Percentiles rank a stretch among this genome's conserved stretches.
phyloP scores from a whole-genome alignment of 37 sponge, comb jelly and placozoan genomes.

The Tethya wilhelma region DNA sequence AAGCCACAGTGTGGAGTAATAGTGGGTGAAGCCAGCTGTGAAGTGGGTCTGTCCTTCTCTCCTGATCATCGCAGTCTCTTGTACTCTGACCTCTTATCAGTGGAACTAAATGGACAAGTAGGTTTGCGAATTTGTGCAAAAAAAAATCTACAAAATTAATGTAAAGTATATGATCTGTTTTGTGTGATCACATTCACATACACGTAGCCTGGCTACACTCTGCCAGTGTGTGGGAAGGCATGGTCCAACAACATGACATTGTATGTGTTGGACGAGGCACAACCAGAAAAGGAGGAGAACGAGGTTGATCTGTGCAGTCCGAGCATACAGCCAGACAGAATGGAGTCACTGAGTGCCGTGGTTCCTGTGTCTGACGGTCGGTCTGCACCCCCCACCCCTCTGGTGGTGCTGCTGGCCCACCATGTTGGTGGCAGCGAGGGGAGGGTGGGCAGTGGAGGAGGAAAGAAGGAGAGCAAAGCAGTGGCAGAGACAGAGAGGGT shows the following conservation, averaged over 20 bases:
- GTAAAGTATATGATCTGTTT: not conserved
- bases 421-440: not conserved
- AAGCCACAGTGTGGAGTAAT: constrained; percentile 38
- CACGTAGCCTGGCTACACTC: not conserved
- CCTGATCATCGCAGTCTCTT: constrained; percentile 67
- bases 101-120: constrained; percentile 51
- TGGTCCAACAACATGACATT: constrained; percentile 46
- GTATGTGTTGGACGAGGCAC: not conserved
- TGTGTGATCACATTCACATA: not conserved
- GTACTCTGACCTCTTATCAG: constrained; percentile 42
- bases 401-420: constrained; percentile 1
- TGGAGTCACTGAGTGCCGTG: constrained; percentile 23
- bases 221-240: constrained; percentile 19
- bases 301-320: too few species aligned
- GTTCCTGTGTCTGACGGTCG: not conserved
- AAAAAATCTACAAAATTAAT: too few species aligned
- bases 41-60: constrained; percentile 55
- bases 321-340: too few species aligned
- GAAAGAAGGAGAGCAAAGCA: not conserved
- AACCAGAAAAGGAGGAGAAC: not conserved
- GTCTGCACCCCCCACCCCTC: not conserved
- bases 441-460: not conserved
- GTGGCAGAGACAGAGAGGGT: not conserved
- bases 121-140: too few species aligned
- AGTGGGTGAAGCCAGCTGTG: not conserved